phyloP scores from a whole-genome alignment of 2,888 invertebrate species.

The Cerceris rybyensis region DNA sequence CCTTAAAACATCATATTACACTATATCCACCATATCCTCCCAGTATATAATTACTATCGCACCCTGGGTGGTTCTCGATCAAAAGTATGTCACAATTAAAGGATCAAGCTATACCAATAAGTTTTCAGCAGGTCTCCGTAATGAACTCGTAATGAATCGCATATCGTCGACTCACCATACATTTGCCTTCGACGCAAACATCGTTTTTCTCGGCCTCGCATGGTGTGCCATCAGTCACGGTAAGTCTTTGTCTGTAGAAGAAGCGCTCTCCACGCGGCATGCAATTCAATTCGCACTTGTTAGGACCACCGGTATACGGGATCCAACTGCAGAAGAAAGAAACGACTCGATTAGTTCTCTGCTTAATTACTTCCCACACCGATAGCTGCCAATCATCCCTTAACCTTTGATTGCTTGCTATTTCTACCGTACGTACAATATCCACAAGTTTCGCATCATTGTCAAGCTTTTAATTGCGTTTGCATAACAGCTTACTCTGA shows the following conservation, averaged over 20 bases:
- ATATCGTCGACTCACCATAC: slow-evolving; percentile 86
- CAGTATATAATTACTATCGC: no score
- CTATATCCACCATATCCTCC: no score
- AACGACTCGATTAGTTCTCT: slow-evolving; percentile 19
- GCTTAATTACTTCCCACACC: neutral
- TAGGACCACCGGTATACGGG: slow-evolving; percentile 93
- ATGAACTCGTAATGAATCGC: slow-evolving; percentile 20
- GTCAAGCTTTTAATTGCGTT: no score
- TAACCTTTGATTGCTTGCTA: no score
- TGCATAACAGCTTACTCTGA: no score
- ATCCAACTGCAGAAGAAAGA: slow-evolving; percentile 87
- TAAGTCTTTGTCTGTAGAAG: slow-evolving; percentile 92
- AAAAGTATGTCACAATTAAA: no score
- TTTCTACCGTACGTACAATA: no score
- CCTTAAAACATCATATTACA: no score
- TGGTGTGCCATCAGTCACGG: slow-evolving; percentile 92
- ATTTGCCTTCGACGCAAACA: slow-evolving; percentile 97
- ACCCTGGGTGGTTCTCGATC: no score
- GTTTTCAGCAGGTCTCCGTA: neutral
- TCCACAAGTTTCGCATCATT: no score
- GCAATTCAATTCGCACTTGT: slow-evolving; percentile 97
- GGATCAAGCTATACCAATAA: no score
- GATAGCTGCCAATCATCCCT: no score
- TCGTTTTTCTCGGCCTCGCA: slow-evolving; percentile 92
- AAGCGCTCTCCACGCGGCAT: slow-evolving; percentile 96